Evolutionary conservation across 2,797 vertebrate genomes (phyloP).

Genomic region (Lutjanus argentimaculatus): DNA sequence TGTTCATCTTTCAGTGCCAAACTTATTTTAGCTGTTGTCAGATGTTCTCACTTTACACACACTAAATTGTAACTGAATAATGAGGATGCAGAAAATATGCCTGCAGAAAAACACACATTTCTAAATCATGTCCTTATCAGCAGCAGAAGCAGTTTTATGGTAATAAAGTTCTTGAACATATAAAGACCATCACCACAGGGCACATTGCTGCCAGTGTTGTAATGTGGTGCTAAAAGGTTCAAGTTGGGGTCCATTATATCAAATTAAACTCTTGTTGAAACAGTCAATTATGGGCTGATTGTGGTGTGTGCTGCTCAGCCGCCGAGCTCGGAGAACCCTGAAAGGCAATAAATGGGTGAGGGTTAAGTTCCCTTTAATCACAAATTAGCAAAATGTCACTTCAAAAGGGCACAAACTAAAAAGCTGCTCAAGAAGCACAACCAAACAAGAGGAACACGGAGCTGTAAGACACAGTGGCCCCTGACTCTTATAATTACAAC

Average conservation of each 20-base stretch:
- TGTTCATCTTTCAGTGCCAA: not conserved
- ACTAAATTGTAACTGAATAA: no score
- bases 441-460: not conserved
- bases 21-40: not conserved
- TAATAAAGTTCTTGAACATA: conserved; percentile 16
- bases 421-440: conserved; percentile 7
- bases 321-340: conserved; percentile 13
- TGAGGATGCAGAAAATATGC: not conserved
- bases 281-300: conserved; percentile 44
- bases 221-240: conserved; percentile 46
- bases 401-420: conserved; percentile 40
- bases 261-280: conserved; percentile 59
- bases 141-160: conserved; percentile 10
- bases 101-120: not conserved
- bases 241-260: conserved; percentile 40
- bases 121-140: not conserved
- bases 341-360: conserved; percentile 24
- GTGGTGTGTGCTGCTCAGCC: conserved; percentile 15
- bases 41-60: no score
- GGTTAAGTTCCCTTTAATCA: conserved; percentile 51
- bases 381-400: conserved; percentile 55
- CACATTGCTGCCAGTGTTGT: not conserved
- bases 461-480: not conserved
- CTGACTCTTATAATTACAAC: not conserved
- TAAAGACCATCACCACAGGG: conserved; percentile 19